These are phyloP conservation scores for Melanaphis sacchari DNA, from an alignment of 1,140 invertebrate genomes.

Conservation along the genomic window DNA sequence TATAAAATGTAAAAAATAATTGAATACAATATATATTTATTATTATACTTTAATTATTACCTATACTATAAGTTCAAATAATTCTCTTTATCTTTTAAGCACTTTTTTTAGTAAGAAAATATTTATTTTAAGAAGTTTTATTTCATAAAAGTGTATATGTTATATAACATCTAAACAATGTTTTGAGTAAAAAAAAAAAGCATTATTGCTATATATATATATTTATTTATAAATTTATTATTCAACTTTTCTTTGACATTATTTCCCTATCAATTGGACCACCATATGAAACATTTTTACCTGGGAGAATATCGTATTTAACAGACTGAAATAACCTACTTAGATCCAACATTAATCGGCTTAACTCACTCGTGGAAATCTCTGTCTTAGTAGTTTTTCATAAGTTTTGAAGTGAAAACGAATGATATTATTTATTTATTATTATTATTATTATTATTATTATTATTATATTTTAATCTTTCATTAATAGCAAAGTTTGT, in stretches of 20 bases:
- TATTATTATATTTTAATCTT: neutral
- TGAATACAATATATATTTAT: neutral
- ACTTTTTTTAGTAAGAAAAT: neutral
- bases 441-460: neutral
- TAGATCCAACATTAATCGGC: conserved; percentile 18
- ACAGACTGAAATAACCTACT: conserved; percentile 43
- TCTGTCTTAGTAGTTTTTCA: neutral
- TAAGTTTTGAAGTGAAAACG: neutral
- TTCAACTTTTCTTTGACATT: neutral
- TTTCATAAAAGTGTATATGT: neutral
- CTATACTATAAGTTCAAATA: neutral
- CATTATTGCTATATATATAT: neutral
- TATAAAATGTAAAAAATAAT: too few species aligned
- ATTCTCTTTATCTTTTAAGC: neutral
- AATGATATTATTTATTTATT: neutral
- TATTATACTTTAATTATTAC: neutral
- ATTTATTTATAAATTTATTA: neutral
- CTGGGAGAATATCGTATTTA: neutral
- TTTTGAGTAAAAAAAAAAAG: neutral
- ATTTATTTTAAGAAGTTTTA: neutral
- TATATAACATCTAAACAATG: neutral
- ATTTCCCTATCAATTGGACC: neutral
- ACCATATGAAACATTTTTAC: neutral
- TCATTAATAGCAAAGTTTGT: conserved; percentile 3
- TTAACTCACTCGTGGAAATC: neutral